A percentile compares a stretch with the other conserved stretches of the same genome.
Conservation (phyloP, 2,113 vertebrate species). For the Antennarius striatus region DNA sequence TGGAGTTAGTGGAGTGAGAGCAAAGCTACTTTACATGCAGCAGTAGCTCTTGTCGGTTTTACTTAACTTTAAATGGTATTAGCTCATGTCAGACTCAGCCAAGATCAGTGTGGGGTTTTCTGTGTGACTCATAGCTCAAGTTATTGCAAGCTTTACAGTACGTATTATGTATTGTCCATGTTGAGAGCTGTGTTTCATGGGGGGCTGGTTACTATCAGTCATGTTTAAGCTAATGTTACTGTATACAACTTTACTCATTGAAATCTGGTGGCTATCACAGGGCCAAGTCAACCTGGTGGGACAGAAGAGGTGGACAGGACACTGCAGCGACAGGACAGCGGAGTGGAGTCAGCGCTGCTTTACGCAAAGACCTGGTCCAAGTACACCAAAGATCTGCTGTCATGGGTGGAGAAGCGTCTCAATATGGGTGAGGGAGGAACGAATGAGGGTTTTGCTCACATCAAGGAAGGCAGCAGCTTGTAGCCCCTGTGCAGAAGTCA, state of each 20-base stretch:
- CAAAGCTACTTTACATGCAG: neutral
- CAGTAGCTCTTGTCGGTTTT: slow-evolving; percentile 59
- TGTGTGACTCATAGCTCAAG: too few species aligned
- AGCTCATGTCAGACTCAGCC: slow-evolving; percentile 60
- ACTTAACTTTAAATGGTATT: slow-evolving; percentile 77
- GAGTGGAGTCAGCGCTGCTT: slow-evolving; percentile 90
- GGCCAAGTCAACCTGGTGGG: slow-evolving; percentile 80
- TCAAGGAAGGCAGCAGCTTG: slow-evolving; percentile 1
- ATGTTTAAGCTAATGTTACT: slow-evolving; percentile 34
- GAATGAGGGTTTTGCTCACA: neutral
- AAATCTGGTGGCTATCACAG: slow-evolving; percentile 79
- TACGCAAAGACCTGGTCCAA: slow-evolving; percentile 98
- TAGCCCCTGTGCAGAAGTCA: neutral
- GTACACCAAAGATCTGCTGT: slow-evolving; percentile 94
- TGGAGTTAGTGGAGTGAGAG: too few species aligned
- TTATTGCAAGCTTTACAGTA: too few species aligned
- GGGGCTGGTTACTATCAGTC: slow-evolving; percentile 7
- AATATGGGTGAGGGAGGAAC: slow-evolving; percentile 85
- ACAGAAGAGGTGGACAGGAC: slow-evolving; percentile 87
- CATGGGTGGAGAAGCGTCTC: slow-evolving; percentile 96
- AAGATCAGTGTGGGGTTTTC: slow-evolving; percentile 57
- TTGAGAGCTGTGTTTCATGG: neutral
- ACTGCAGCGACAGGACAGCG: slow-evolving; percentile 86
- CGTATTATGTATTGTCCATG: too few species aligned
- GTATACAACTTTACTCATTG: slow-evolving; percentile 46